Evolutionary conservation across 2,113 vertebrate species (phyloP), one percentile per base, ranked within the genome.

Genomic region (Platichthys stellatus): DNA sequence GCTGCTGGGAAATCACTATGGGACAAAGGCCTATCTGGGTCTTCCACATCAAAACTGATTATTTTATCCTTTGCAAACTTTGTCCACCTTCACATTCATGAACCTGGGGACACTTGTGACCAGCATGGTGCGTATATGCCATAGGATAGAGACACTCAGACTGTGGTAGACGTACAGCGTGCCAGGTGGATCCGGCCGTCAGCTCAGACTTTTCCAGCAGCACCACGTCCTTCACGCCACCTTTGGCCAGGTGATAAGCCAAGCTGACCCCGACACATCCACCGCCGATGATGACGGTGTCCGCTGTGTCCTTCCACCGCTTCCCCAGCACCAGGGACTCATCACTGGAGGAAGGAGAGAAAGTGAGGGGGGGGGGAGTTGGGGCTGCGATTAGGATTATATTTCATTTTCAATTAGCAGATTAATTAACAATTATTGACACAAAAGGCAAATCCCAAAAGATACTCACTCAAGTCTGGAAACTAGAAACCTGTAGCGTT

Each of bases 161-260:
- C n/a, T n/a, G 18, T 8, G n/a, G 62, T 47, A 3, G 26, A 87
- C 96, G 86, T 97, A 99, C 98, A 90, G 98, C 98, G 2, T 99
- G 98, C 98, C 97, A 99, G 23, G 98, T 99, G 78, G 97, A 99
- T 72, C 98, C 98, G 63, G 98, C 97, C 1, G 98, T 99, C 86
- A 99, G 96, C 84, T 99, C 97, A 0, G 97, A 96, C 88, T 98
- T 99, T 93, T 99, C 98, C 78, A 99, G 92, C 35, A 99, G 94
- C 67, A 99, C 93, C 79, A 99, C 97, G 47, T 98, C 96, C 80
- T 95, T 97, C 96, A 97, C 93, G 54, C 97, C 98, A 3, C 93
- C 95, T 90, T 98, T 99, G 88, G 97, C 96, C 90, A 99, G 93
- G 83, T 99, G 98, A 80, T 99, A 99, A 38, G 97, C 97, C 90